A percentile compares a stretch with the other conserved stretches of the same genome.
Evolutionary conservation across 2,113 vertebrate species (phyloP).

Genomic region (Pluvialis apricaria): DNA sequence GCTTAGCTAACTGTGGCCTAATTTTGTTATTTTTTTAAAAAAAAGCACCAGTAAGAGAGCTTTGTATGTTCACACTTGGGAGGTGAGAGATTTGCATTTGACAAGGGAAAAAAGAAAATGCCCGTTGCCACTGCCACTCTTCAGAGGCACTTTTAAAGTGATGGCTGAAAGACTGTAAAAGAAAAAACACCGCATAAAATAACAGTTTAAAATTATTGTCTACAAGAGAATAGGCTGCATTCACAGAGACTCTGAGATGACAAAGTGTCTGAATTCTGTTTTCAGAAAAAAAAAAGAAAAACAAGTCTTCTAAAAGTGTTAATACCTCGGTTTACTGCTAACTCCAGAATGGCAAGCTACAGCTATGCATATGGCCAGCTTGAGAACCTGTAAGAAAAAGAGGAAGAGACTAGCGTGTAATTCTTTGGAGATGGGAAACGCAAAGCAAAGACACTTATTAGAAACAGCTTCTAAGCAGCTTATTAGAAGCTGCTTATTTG

Average conservation of each 20-base stretch:
- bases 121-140: neutral
- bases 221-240: neutral
- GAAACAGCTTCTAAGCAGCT: constrained; percentile 25
- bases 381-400: neutral
- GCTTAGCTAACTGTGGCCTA: constrained; percentile 36
- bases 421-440: neutral
- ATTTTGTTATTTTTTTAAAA: constrained; percentile 9
- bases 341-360: neutral
- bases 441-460: neutral
- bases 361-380: neutral
- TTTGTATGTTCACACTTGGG: constrained; percentile 7
- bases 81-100: constrained; percentile 32
- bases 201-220: neutral
- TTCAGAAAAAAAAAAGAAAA: neutral
- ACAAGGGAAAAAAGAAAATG: neutral
- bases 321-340: neutral
- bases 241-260: neutral
- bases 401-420: neutral
- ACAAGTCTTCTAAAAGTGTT: neutral
- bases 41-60: neutral
- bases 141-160: neutral
- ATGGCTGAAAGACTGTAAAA: neutral
- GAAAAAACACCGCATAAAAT: neutral
- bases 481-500: constrained; percentile 47
- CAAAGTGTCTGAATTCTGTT: neutral